Conservation (phyloP, 1,140 invertebrate genomes). For the Drosophila asahinai region DNA sequence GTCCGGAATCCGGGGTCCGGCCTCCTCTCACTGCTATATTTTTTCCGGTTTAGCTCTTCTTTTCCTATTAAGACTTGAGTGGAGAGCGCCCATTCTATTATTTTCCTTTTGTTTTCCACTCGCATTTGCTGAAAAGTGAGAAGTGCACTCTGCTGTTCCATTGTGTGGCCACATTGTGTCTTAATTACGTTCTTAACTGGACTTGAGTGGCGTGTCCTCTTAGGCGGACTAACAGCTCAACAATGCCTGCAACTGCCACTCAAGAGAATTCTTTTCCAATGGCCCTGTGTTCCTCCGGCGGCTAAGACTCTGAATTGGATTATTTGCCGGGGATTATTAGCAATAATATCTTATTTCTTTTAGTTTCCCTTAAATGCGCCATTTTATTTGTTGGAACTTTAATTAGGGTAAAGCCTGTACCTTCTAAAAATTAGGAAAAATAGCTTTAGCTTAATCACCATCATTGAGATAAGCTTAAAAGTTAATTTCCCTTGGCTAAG, state of each 20-base stretch:
- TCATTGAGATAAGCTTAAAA: neutral
- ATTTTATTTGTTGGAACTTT: neutral
- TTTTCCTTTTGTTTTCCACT: conserved; percentile 61
- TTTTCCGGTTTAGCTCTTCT: conserved; percentile 6
- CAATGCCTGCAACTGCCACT: conserved; percentile 49
- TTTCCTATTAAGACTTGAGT: conserved; percentile 54
- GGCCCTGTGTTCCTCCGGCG: neutral
- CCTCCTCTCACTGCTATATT: conserved; percentile 14
- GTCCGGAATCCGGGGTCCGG: conserved; percentile 2
- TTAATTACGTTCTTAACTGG: conserved; percentile 76
- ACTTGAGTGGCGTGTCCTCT: conserved; percentile 59
- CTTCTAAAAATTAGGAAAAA: too few relatives aligned
- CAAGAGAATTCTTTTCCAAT: conserved; percentile 29
- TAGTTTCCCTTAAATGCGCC: neutral
- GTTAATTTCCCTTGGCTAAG: too few relatives aligned
- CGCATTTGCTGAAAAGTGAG: conserved; percentile 66
- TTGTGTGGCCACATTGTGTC: conserved; percentile 73
- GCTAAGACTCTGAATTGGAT: conserved; percentile 24
- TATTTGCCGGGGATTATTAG: conserved; percentile 26
- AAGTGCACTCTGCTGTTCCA: conserved; percentile 67
- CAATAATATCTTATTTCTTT: conserved; percentile 6
- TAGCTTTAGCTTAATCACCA: too few relatives aligned
- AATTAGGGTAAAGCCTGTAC: neutral
- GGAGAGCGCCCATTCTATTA: conserved; percentile 38
- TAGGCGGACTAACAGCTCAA: conserved; percentile 58